These are phyloP conservation scores for Fulica atra DNA, from an alignment of 2,113 vertebrate genomes.

Conservation along the genomic window DNA sequence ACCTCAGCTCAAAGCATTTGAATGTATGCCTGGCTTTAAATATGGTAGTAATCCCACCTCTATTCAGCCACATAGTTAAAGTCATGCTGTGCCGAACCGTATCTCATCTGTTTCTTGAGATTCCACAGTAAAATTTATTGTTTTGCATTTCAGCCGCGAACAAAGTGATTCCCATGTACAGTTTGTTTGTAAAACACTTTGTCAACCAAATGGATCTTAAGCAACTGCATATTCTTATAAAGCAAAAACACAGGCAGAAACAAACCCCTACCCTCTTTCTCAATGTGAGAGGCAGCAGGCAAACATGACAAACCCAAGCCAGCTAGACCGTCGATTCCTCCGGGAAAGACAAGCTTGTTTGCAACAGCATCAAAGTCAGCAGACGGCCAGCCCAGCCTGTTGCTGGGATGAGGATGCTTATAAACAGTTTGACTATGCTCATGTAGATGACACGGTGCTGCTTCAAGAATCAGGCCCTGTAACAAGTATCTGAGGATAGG, in stretches of 20 bases:
- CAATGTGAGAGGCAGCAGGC: neutral
- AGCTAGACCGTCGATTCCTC: neutral
- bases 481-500: neutral
- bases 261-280: neutral
- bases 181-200: conserved; percentile 59
- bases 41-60: conserved; percentile 5
- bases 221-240: neutral
- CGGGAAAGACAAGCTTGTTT: neutral
- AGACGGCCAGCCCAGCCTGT: neutral
- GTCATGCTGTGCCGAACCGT: neutral
- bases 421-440: neutral
- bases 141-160: neutral
- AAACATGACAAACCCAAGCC: neutral
- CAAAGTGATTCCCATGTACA: conserved; percentile 26
- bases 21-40: conserved; percentile 24
- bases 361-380: conserved; percentile 2
- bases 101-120: conserved; percentile 29
- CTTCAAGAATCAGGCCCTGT: neutral
- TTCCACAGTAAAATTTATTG: conserved; percentile 6
- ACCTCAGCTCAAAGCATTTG: neutral
- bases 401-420: neutral
- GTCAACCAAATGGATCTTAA: conserved; percentile 41
- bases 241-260: neutral
- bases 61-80: neutral
- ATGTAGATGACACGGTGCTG: neutral